Conservation (phyloP, 2,113 vertebrate species). For the Catharus minimus region DNA sequence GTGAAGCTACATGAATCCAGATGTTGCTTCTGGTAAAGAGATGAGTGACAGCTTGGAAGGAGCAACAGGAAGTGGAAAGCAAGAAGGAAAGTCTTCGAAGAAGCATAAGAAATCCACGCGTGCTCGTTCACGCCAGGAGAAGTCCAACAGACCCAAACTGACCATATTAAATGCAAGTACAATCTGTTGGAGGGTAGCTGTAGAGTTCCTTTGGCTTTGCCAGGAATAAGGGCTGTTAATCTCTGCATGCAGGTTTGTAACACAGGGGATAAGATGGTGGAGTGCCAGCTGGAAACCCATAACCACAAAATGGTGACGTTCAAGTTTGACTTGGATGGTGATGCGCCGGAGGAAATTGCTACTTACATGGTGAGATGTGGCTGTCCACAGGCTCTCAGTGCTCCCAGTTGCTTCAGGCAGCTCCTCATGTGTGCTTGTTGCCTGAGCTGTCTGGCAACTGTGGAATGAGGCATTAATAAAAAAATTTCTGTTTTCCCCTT, state of each 20-base stretch:
- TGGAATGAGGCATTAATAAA: background rate
- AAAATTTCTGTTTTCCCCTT: background rate
- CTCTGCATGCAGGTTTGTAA: slow-evolving; percentile 84
- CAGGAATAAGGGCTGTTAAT: background rate
- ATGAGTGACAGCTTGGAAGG: slow-evolving; percentile 92
- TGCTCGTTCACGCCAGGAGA: slow-evolving; percentile 91
- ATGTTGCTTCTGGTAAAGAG: slow-evolving; percentile 89
- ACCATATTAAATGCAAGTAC: slow-evolving; percentile 90
- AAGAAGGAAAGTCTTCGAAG: slow-evolving; percentile 84
- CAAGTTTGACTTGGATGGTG: slow-evolving; percentile 97
- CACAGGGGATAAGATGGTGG: slow-evolving; percentile 98
- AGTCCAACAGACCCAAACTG: slow-evolving; percentile 90
- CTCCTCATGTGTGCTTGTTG: fast-evolving
- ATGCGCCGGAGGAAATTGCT: slow-evolving; percentile 94
- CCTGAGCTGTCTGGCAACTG: background rate
- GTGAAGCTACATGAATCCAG: slow-evolving; percentile 80
- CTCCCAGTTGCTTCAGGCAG: background rate
- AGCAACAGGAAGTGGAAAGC: slow-evolving; percentile 79
- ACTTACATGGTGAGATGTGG: slow-evolving; percentile 89
- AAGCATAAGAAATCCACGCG: slow-evolving; percentile 93
- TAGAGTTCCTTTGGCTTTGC: background rate
- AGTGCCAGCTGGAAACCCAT: slow-evolving; percentile 97
- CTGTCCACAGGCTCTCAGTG: background rate
- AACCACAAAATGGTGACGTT: slow-evolving; percentile 99
- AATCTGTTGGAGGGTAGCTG: background rate